Evolutionary conservation across 2,888 invertebrate species (phyloP), one percentile per base, ranked within the genome.

Genomic region (Alcis repandata): DNA sequence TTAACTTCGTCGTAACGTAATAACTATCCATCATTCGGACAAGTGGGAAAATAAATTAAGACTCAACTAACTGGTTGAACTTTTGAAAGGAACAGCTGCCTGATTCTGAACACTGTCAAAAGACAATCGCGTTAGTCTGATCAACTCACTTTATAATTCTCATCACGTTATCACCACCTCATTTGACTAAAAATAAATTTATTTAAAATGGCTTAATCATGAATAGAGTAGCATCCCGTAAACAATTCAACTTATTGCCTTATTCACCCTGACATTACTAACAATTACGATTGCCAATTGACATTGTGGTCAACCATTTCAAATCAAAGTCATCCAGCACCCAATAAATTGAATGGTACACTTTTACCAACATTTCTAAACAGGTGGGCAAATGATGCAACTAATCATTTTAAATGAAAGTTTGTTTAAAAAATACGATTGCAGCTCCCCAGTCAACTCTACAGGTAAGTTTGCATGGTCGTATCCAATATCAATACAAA

Each of bases 11-110:
- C 36, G 52, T 45, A 58, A 52, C 36, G 58, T 45, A 58, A 52
- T 19, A 36, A 46, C 52, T 51, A 63, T 63, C 46, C 51, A 52
- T 63, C 58, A 63, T 52, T 57, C 22, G 53, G 49, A 59, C 59
- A 69, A 60, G 62, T 66, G 59, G 43, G 59, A 51, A 63, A 62
- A 63, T 61, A 46, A 71, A 71, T 65, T 48, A 61, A 51, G 43
- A 20, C n/a, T 62, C 64, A 54, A 36, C 56, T 48, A 69, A 68
- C 58, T 66, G 63, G 69, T 69, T 62, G 68, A 69, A 69, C 60
- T 52, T 46, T 46, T 33, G n/a, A 17, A 45, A 46, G 7, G 4
- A 49, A 20, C 51, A 27, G 10, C 20, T 15, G 45, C 15, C 7
- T 49, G 32, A 49, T 49, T 32, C 9, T 10, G 48, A 32, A 32